Evolutionary conservation across 2,113 vertebrate genomes (phyloP).

Genomic region (Gambusia affinis): DNA sequence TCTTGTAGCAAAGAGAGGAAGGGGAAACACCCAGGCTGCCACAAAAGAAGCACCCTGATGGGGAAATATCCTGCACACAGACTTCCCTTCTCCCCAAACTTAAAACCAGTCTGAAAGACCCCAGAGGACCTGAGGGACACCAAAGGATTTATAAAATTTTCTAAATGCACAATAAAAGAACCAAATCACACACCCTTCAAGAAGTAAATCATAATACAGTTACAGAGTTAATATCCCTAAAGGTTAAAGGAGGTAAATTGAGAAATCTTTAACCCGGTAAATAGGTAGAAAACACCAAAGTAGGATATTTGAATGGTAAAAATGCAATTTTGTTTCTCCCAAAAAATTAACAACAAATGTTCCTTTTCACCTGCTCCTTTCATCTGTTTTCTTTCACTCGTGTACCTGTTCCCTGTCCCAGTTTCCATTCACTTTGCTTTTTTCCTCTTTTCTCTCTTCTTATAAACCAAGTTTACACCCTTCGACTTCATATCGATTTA

Average conservation of each 20-base stretch:
- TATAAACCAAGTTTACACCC: not conserved
- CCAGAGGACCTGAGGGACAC: conserved; percentile 49
- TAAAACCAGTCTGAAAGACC: conserved; percentile 34
- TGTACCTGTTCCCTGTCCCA: not conserved
- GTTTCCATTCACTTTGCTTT: not conserved
- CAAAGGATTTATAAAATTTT: conserved; percentile 41
- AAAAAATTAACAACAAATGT: not conserved
- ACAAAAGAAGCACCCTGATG: conserved; percentile 55
- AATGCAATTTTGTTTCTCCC: no score
- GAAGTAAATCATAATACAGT: not conserved
- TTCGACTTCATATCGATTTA: not conserved
- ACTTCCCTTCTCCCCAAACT: conserved; percentile 10
- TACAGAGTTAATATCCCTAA: not conserved
- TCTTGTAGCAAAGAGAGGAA: conserved; percentile 59
- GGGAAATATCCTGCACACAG: conserved; percentile 24
- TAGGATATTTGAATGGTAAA: not conserved
- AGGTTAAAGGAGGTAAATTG: conserved; percentile 1
- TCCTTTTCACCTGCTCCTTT: not conserved
- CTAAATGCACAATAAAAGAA: conserved; percentile 28
- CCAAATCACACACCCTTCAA: not conserved
- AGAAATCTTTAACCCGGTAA: not conserved
- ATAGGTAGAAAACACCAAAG: not conserved
- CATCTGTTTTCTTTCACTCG: not conserved
- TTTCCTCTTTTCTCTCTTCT: not conserved
- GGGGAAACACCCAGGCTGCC: conserved; percentile 57